phyloP scores from a whole-genome alignment of 1,140 invertebrate genomes.

The Apis dorsata region DNA sequence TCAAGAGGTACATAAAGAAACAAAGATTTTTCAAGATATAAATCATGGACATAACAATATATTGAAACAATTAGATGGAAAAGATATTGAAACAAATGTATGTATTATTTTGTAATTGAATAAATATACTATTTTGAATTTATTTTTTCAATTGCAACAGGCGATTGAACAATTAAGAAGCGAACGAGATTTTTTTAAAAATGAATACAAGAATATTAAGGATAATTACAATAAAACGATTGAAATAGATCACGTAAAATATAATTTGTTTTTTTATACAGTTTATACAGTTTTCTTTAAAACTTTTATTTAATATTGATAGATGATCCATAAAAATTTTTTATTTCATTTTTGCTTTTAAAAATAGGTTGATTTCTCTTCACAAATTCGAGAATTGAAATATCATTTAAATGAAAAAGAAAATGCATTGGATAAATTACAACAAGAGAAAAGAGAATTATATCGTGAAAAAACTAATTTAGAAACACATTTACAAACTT shows the following conservation, averaged over 20 bases:
- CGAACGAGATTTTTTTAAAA: slow-evolving; percentile 81
- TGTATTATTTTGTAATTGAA: slow-evolving; percentile 37
- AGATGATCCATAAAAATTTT: not conserved
- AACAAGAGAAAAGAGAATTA: slow-evolving; percentile 77
- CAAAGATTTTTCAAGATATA: slow-evolving; percentile 37
- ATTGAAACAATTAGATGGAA: slow-evolving; percentile 59
- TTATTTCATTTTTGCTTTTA: slow-evolving; percentile 52
- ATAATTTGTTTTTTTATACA: not conserved
- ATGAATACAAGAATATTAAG: slow-evolving; percentile 78
- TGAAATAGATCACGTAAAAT: slow-evolving; percentile 74
- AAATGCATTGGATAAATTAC: slow-evolving; percentile 72
- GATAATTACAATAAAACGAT: slow-evolving; percentile 74
- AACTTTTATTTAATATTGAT: not conserved
- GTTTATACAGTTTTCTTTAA: not conserved
- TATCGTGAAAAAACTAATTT: slow-evolving; percentile 77
- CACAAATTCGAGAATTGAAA: slow-evolving; percentile 71
- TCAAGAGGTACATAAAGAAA: slow-evolving; percentile 5
- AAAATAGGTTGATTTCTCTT: slow-evolving; percentile 70
- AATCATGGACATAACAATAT: slow-evolving; percentile 38
- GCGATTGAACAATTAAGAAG: slow-evolving; percentile 72
- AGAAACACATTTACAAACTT: slow-evolving; percentile 71
- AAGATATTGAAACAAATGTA: slow-evolving; percentile 53
- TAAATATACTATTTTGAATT: not conserved
- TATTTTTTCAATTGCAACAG: slow-evolving; percentile 64
- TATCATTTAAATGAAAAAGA: slow-evolving; percentile 76